A percentile compares a stretch with the other conserved stretches of the same genome.
phyloP scores from a whole-genome alignment of 2,888 invertebrate species.

The Oscheius sp. region DNA sequence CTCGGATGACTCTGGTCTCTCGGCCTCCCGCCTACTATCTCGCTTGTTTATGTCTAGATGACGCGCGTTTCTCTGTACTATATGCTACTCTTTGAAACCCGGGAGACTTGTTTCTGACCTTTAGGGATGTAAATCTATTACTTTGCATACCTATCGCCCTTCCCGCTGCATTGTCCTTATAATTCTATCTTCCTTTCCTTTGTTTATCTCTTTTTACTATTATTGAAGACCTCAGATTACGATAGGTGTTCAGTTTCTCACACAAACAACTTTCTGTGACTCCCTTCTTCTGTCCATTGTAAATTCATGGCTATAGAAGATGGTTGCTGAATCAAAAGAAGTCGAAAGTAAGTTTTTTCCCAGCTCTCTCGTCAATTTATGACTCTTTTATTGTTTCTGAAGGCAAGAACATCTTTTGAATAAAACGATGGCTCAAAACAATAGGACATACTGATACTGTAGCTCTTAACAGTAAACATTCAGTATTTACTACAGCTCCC shows the following conservation, averaged over 20 bases:
- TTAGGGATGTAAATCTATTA: background rate
- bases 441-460: no score
- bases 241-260: background rate
- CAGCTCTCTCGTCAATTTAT: no score
- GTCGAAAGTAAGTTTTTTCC: no score
- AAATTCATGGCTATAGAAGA: background rate
- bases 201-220: background rate
- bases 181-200: background rate
- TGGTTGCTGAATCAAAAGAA: no score
- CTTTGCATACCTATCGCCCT: background rate
- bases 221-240: background rate
- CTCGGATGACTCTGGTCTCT: constrained; percentile 8
- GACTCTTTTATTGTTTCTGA: no score
- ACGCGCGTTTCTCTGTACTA: constrained; percentile 29
- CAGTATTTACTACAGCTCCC: no score
- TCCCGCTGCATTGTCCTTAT: background rate
- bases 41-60: constrained; percentile 28
- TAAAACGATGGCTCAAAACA: no score
- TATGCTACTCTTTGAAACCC: constrained; percentile 29
- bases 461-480: no score
- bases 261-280: constrained; percentile 8
- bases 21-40: constrained; percentile 12
- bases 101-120: constrained; percentile 25
- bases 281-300: background rate
- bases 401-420: no score